phyloP scores from a whole-genome alignment of 2,113 vertebrate species.

The Pluvianellus socialis region DNA sequence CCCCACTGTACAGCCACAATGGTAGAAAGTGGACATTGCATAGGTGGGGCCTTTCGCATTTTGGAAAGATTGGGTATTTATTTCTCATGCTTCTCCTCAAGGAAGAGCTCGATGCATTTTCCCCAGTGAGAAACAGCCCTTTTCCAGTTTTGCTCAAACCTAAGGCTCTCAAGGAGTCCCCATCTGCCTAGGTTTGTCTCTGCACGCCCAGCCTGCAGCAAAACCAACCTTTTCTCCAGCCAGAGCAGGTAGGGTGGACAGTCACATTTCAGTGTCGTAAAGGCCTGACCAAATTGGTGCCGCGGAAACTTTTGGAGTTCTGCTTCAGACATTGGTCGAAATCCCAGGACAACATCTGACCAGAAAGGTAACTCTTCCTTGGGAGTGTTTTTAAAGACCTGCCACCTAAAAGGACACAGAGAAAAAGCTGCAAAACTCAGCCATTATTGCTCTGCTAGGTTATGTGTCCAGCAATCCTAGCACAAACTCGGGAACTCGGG shows the following conservation, averaged over 20 bases:
- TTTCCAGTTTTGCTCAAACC: background rate
- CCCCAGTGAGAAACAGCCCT: background rate
- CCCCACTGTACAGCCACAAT: background rate
- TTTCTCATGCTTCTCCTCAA: background rate
- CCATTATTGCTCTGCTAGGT: background rate
- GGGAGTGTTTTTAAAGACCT: constrained; percentile 84
- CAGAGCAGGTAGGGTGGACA: constrained; percentile 85
- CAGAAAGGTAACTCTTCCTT: constrained; percentile 81
- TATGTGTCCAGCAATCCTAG: background rate
- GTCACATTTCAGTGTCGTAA: constrained; percentile 91
- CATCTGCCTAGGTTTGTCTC: background rate
- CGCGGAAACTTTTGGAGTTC: constrained; percentile 86
- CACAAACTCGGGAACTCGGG: background rate
- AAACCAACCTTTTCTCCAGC: constrained; percentile 86
- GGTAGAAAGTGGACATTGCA: background rate
- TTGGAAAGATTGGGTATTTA: background rate
- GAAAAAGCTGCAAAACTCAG: background rate
- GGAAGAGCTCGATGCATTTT: background rate
- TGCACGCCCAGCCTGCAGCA: background rate
- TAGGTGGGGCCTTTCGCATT: background rate
- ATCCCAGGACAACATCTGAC: constrained; percentile 86
- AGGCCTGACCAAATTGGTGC: constrained; percentile 84
- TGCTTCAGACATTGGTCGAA: constrained; percentile 79
- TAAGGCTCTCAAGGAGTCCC: background rate
- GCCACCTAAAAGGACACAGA: constrained; percentile 76